Conservation (phyloP, 2,797 vertebrate genomes). For the Denticeps clupeoides region DNA sequence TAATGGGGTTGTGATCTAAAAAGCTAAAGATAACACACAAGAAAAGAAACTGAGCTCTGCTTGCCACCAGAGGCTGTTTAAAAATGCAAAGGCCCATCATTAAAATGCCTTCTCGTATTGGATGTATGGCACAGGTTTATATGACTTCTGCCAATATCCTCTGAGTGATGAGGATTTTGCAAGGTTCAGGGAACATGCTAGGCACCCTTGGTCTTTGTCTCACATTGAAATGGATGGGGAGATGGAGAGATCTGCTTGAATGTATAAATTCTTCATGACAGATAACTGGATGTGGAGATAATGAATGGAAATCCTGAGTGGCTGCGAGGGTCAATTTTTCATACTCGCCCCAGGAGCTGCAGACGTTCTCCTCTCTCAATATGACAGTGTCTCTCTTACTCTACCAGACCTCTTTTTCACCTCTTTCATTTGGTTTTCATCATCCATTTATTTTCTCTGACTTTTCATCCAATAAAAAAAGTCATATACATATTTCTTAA, state of each 20-base stretch:
- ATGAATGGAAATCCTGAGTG: constrained; percentile 31
- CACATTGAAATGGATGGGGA: constrained; percentile 3
- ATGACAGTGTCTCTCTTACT: not conserved
- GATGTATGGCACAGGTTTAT: not conserved
- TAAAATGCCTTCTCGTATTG: not conserved
- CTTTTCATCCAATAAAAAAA: not conserved
- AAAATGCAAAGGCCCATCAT: constrained; percentile 1
- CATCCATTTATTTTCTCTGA: not conserved
- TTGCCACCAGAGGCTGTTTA: not conserved
- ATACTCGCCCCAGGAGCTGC: constrained; percentile 17
- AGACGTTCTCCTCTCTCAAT: constrained; percentile 17
- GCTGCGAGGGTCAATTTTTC: constrained; percentile 21
- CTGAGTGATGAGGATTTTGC: constrained; percentile 8
- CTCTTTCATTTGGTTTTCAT: not conserved
- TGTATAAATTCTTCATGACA: constrained; percentile 30
- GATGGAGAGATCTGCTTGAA: constrained; percentile 22
- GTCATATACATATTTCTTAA: too few relatives aligned
- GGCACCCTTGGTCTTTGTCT: constrained; percentile 3
- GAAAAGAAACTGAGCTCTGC: not conserved
- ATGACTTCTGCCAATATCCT: constrained; percentile 6
- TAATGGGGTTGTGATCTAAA: too few relatives aligned
- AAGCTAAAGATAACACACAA: not conserved
- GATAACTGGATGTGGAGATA: constrained; percentile 31
- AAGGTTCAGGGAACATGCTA: not conserved
- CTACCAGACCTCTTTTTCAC: constrained; percentile 3